Base-by-base conservation (phyloP, 1,140 invertebrate genomes). In the Spodoptera frugiperda region DNA sequence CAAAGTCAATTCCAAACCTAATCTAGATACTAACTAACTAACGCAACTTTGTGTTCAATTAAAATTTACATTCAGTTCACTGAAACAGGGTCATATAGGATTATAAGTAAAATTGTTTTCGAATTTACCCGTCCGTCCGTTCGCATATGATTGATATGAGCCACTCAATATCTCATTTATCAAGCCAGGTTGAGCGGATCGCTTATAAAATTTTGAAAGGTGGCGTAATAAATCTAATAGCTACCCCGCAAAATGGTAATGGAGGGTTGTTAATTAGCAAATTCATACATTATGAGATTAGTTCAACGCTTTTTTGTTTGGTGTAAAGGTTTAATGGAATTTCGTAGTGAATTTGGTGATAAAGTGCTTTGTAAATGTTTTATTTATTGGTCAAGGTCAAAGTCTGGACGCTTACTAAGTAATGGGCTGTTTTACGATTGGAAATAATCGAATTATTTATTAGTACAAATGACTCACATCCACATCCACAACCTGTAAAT, bases 81-180 rank as follows among this genome's bases (percentile, higher is more conserved):
- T 72, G 39, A 6, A 72, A 57, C n/a, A 14, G 53, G 53, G 68
- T 72, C 68, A 33, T n/a, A 53, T 4, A 4, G 65, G 44, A 51
- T 70, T 70, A 70, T 51, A 70, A 33, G 53, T 17, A 57, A 72
- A 72, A 72, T 72, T 57, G 68, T 72, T 72, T 72, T 57, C 17
- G 12, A 44, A 72, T 72, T 51, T 33, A 70, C 67, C 49, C 67
- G 33, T 72, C 33, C 33, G 33, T 57, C 39, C 51, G 57, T 44
- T 33, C 15, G 33, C 17, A 44, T 46, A 57, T 72, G 68, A 72
- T 72, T 72, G 68, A 72, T 72, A 72, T 57, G 51, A 57, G 33
- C 68, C 39, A 55, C 53, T 72, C 53, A 72, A 72, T 72, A 72
- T 46, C 68, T 55, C 68, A 55, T 72, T 72, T 72, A 72, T 72